Conservation (phyloP, 2,113 vertebrate species). For the Osmerus mordax region DNA sequence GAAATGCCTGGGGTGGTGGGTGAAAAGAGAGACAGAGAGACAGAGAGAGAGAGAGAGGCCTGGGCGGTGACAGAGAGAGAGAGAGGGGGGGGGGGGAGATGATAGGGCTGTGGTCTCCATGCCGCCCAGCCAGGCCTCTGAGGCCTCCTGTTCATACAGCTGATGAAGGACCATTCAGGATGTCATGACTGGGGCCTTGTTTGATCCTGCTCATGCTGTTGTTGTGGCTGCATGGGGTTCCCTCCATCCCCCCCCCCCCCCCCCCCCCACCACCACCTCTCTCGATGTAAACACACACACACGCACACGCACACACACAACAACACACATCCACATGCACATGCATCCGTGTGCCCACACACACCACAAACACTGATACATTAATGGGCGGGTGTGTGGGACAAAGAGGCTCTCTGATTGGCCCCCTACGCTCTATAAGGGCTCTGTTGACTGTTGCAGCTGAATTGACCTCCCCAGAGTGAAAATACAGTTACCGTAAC, state of each 20-base stretch:
- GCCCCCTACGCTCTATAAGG: no score
- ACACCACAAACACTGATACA: background rate
- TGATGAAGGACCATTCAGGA: slow-evolving; percentile 26
- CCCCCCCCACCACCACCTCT: background rate
- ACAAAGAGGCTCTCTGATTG: no score
- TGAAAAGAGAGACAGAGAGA: slow-evolving; percentile 22
- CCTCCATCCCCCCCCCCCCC: slow-evolving; percentile 27
- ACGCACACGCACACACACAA: slow-evolving; percentile 25
- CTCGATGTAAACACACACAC: slow-evolving; percentile 3
- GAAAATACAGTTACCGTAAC: no score
- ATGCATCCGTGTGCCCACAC: background rate
- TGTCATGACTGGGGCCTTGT: slow-evolving; percentile 27
- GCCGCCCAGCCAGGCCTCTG: background rate
- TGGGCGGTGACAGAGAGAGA: no score
- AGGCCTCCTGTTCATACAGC: slow-evolving; percentile 33
- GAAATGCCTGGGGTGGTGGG: slow-evolving; percentile 17
- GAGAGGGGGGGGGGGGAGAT: background rate
- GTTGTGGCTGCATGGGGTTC: slow-evolving; percentile 12
- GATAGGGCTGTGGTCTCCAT: background rate
- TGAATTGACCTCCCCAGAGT: no score
- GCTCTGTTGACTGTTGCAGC: no score
- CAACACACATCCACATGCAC: slow-evolving; percentile 17
- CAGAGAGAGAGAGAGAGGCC: background rate
- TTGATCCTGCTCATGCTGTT: slow-evolving; percentile 24
- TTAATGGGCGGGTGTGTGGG: background rate